Evolutionary conservation across 2,113 vertebrate genomes (phyloP).

Genomic region (Menidia beryllina): DNA sequence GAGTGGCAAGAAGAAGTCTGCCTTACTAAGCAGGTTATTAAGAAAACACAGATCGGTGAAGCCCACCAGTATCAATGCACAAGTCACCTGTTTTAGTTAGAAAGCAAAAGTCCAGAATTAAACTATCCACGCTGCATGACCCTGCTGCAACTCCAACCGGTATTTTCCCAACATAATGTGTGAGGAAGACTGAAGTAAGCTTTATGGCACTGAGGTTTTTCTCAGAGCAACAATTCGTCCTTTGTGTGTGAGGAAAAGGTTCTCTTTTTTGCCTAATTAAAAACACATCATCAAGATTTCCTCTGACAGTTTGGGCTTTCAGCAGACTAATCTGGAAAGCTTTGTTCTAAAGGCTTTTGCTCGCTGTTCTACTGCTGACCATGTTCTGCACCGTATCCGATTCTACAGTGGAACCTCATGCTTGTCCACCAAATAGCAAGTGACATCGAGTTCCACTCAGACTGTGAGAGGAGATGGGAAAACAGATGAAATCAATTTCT

Average conservation of each 20-base stretch:
- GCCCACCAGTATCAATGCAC: conserved; percentile 52
- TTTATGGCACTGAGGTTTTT: conserved; percentile 20
- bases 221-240: not conserved
- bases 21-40: conserved; percentile 45
- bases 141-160: conserved; percentile 47
- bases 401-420: conserved; percentile 47
- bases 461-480: conserved; percentile 58
- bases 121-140: conserved; percentile 21
- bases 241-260: conserved; percentile 18
- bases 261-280: conserved; percentile 37
- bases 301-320: conserved; percentile 36
- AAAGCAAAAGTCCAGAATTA: conserved; percentile 28
- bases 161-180: conserved; percentile 43
- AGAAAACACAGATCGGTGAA: conserved; percentile 30
- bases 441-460: conserved; percentile 72
- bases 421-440: conserved; percentile 60
- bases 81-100: conserved; percentile 57
- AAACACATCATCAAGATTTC: conserved; percentile 38
- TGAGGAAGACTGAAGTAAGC: conserved; percentile 15
- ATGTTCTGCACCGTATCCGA: conserved; percentile 15
- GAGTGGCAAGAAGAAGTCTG: conserved; percentile 28
- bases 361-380: conserved; percentile 25
- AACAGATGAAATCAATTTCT: conserved; percentile 77
- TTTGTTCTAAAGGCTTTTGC: conserved; percentile 55
- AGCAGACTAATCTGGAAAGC: conserved; percentile 31